phyloP scores from a whole-genome alignment of 2,888 invertebrate species.

The Leucophenga montana region DNA sequence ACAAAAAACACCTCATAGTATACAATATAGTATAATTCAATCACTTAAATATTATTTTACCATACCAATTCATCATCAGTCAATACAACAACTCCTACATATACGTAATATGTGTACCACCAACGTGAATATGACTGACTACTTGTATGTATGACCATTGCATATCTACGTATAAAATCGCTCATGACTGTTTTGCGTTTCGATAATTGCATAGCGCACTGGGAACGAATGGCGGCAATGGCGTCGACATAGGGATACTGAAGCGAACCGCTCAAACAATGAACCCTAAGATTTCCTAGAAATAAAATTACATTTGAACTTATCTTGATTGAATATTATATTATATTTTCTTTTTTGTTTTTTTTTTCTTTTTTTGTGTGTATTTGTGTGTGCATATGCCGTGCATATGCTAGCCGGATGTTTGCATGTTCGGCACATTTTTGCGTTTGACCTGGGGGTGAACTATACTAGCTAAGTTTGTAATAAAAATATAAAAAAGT shows the following conservation, averaged over 20 bases:
- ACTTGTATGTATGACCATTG: background rate
- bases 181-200: conserved; percentile 15
- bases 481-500: too few relatives aligned
- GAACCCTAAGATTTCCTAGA: conserved; percentile 37
- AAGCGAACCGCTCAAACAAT: conserved; percentile 39
- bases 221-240: too few relatives aligned
- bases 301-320: conserved; percentile 50
- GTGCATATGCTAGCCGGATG: conserved; percentile 34
- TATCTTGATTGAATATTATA: conserved; percentile 54
- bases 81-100: too few relatives aligned
- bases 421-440: conserved; percentile 48
- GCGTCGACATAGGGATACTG: background rate
- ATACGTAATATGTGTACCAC: too few relatives aligned
- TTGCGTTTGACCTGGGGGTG: conserved; percentile 14
- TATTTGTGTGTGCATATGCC: too few relatives aligned
- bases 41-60: too few relatives aligned
- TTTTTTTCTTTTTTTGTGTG: too few relatives aligned
- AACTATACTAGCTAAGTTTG: too few relatives aligned
- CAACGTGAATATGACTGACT: too few relatives aligned
- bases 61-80: too few relatives aligned
- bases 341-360: conserved; percentile 32
- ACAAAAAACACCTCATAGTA: background rate
- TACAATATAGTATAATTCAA: too few relatives aligned
- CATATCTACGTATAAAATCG: conserved; percentile 20
- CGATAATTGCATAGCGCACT: conserved; percentile 9